Conservation (phyloP, 1,140 invertebrate species). For the Acromyrmex echinatior region DNA sequence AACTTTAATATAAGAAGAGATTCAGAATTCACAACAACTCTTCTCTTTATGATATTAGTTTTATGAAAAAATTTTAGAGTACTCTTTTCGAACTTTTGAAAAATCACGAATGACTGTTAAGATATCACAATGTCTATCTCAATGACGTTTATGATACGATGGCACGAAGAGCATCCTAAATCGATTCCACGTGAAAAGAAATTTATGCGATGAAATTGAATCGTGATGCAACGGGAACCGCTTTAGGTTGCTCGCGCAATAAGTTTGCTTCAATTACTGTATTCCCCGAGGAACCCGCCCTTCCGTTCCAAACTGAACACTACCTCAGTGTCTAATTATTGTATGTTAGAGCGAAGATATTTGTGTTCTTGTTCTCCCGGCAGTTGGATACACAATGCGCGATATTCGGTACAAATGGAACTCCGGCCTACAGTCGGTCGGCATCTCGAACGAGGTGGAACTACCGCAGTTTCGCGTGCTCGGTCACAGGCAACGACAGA, state of each 20-base stretch:
- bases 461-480: slow-evolving; percentile 98
- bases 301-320: slow-evolving; percentile 52
- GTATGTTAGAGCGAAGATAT: slow-evolving; percentile 87
- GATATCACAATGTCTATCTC: slow-evolving; percentile 38
- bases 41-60: neutral
- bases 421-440: slow-evolving; percentile 94
- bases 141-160: slow-evolving; percentile 48
- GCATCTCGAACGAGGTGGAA: slow-evolving; percentile 96
- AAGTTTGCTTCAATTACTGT: slow-evolving; percentile 64
- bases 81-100: neutral
- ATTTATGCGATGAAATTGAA: slow-evolving; percentile 40
- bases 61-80: slow-evolving; percentile 26
- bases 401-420: slow-evolving; percentile 99
- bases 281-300: slow-evolving; percentile 21
- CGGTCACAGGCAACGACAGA: slow-evolving; percentile 96
- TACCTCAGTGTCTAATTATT: slow-evolving; percentile 78
- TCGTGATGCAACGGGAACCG: slow-evolving; percentile 31
- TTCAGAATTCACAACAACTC: neutral
- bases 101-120: neutral
- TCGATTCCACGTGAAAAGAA: slow-evolving; percentile 38
- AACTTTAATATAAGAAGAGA: neutral
- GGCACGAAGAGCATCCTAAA: slow-evolving; percentile 66
- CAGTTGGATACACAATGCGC: slow-evolving; percentile 98
- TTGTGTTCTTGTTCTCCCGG: slow-evolving; percentile 89
- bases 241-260: slow-evolving; percentile 68